Evolutionary conservation across 35 echinoderm and acorn worm genomes (phyloP).

Genomic region (Strongylocentrotus purpuratus): DNA sequence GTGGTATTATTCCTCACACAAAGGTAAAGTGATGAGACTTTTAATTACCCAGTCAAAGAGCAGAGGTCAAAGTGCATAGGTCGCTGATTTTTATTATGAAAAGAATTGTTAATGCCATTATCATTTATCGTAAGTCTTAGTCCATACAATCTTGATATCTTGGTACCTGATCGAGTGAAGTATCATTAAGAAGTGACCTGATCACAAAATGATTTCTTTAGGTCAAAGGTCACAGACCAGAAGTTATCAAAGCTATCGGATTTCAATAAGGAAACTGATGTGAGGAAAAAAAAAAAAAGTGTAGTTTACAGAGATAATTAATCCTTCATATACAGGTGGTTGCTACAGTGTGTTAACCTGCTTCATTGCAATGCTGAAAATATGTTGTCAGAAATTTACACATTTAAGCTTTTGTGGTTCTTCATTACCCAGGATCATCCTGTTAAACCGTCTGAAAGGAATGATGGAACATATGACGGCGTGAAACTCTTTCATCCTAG

Average conservation of each 20-base stretch:
- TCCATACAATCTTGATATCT: not conserved
- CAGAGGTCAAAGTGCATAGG: too few species aligned
- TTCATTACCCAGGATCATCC: not conserved
- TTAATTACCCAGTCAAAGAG: too few species aligned
- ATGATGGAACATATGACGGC: not conserved
- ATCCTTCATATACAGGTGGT: not conserved
- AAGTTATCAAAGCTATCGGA: not conserved
- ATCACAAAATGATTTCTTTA: not conserved
- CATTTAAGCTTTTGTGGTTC: not conserved
- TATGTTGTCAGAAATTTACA: not conserved
- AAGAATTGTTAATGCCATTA: too few species aligned
- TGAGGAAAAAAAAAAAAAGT: not conserved
- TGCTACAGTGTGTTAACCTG: not conserved
- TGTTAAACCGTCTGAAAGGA: not conserved
- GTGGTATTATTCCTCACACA: too few species aligned
- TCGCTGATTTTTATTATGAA: too few species aligned
- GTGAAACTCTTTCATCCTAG: not conserved
- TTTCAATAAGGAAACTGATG: not conserved
- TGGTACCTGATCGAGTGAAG: not conserved
- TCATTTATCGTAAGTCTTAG: too few species aligned
- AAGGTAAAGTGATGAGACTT: too few species aligned
- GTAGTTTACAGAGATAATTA: not conserved
- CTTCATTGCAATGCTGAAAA: not conserved
- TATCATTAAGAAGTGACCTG: not conserved
- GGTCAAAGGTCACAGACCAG: not conserved